Percentiles rank a stretch among this genome's conserved stretches.
phyloP scores from a whole-genome alignment of 2,113 vertebrate genomes.

The Genyomyrus donnyi region DNA sequence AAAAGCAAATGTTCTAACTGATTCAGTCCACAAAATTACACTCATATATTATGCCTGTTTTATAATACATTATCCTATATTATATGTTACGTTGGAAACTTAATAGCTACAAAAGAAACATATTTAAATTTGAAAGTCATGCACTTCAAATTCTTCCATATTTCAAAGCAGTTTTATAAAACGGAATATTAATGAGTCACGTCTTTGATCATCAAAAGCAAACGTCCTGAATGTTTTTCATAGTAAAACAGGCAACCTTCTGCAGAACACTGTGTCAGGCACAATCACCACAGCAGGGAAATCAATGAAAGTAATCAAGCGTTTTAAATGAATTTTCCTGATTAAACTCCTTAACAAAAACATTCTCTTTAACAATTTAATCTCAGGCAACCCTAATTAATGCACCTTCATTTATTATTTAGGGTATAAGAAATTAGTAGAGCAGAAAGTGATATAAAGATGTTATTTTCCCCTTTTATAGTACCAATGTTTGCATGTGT shows the following conservation, averaged over 20 bases:
- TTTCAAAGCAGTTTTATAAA: conserved; percentile 5
- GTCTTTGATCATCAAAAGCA: conserved; percentile 4
- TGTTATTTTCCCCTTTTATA: background rate
- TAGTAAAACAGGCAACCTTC: background rate
- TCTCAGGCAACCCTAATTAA: background rate
- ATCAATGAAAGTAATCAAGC: conserved; percentile 10
- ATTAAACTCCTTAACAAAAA: conserved; percentile 2
- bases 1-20: background rate
- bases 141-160: background rate
- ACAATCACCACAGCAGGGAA: background rate
- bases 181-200: background rate
- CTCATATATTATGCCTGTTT: background rate
- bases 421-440: background rate
- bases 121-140: background rate
- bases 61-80: background rate
- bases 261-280: background rate
- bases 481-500: background rate
- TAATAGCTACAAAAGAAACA: background rate
- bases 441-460: background rate
- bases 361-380: background rate
- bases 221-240: background rate
- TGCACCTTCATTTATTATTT: background rate
- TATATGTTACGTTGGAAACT: background rate
- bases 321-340: conserved; percentile 10
- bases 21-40: background rate